Percentiles rank a stretch among this genome's conserved stretches.
These are phyloP conservation scores for Agrochola lota DNA, from an alignment of 2,888 invertebrate species.

Conservation along the genomic window DNA sequence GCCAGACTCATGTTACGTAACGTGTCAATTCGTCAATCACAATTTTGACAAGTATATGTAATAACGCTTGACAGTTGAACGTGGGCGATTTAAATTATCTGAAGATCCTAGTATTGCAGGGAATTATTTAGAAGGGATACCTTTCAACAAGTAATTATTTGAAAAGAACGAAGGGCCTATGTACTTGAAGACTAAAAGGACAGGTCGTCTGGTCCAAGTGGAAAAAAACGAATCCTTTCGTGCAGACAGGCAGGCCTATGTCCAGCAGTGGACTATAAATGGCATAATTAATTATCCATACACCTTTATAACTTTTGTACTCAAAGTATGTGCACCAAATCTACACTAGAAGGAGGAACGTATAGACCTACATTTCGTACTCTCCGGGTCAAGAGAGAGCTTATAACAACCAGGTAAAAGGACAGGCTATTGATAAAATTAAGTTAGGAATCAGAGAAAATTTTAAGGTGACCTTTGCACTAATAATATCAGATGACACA, in stretches of 20 bases:
- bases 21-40: slow-evolving; percentile 34
- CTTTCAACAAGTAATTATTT: neutral
- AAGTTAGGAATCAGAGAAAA: neutral
- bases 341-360: neutral
- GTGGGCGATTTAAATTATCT: slow-evolving; percentile 5
- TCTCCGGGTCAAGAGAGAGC: neutral
- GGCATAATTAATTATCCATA: neutral
- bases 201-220: neutral
- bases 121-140: neutral
- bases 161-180: neutral
- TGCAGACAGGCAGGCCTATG: slow-evolving; percentile 69
- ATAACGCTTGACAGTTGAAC: neutral
- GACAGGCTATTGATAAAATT: neutral
- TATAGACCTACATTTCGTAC: neutral
- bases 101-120: neutral
- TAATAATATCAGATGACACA: neutral
- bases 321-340: neutral
- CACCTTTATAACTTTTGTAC: neutral
- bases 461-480: neutral
- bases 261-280: neutral
- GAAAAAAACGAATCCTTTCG: neutral
- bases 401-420: too few relatives aligned
- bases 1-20: slow-evolving; percentile 12
- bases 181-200: neutral
- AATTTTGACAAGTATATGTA: slow-evolving; percentile 18